phyloP scores from a whole-genome alignment of 2,113 vertebrate species.

The Physeter macrocephalus region DNA sequence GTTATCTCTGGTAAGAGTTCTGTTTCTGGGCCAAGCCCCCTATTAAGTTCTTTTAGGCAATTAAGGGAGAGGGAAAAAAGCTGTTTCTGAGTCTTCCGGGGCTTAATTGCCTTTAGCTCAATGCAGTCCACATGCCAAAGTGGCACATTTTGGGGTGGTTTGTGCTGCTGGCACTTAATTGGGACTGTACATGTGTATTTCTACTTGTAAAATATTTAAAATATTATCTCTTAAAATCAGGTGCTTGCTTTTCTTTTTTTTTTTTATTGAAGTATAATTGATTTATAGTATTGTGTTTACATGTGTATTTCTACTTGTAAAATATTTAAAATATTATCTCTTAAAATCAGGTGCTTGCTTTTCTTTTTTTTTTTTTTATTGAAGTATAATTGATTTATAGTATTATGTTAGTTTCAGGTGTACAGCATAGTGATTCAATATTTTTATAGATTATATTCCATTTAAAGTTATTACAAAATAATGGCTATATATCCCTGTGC shows the following conservation, averaged over 20 bases:
- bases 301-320: not conserved
- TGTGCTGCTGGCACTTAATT: not conserved
- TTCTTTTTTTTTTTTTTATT: not conserved
- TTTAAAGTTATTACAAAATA: not conserved
- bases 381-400: not conserved
- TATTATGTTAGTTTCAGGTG: not conserved
- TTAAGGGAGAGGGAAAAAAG: not conserved
- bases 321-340: not conserved
- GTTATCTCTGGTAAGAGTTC: not conserved
- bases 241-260: not conserved
- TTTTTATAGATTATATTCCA: not conserved
- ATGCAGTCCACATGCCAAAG: not conserved
- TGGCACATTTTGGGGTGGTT: not conserved
- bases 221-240: not conserved
- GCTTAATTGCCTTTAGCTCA: fast-evolving
- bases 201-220: not conserved
- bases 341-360: not conserved
- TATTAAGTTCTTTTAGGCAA: not conserved
- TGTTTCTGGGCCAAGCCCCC: not conserved
- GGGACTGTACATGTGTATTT: not conserved
- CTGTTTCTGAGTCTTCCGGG: not conserved
- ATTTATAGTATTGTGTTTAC: too few relatives aligned
- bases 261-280: not conserved
- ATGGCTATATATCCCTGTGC: not conserved
- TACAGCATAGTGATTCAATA: not conserved